phyloP scores from a whole-genome alignment of 2,797 vertebrate genomes.

The Furcifer pardalis region DNA sequence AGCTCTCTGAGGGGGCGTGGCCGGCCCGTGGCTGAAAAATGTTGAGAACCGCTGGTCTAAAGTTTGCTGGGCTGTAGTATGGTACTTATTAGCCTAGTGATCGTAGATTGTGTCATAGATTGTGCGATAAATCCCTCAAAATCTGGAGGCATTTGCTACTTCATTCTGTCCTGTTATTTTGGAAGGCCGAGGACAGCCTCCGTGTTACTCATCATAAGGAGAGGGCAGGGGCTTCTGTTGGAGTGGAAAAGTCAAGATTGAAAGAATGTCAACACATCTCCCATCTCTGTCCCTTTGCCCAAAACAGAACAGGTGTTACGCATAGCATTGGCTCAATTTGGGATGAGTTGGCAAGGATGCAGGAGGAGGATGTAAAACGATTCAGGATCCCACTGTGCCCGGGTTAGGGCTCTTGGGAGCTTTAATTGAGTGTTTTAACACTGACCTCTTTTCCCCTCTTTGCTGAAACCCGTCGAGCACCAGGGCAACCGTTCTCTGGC shows the following conservation, averaged over 20 bases:
- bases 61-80: no score
- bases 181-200: neutral
- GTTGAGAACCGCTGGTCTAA: no score
- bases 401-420: slow-evolving; percentile 37
- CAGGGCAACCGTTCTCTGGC: slow-evolving; percentile 56
- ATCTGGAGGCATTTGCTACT: neutral
- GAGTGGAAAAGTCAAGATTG: slow-evolving; percentile 5
- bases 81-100: no score
- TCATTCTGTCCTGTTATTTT: neutral
- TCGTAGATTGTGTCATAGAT: no score
- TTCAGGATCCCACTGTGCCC: neutral
- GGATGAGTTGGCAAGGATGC: slow-evolving; percentile 7
- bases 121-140: neutral
- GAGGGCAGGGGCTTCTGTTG: neutral
- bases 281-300: slow-evolving; percentile 12
- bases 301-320: neutral
- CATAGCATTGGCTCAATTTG: neutral
- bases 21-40: no score
- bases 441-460: slow-evolving; percentile 47
- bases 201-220: neutral
- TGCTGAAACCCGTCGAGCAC: slow-evolving; percentile 59
- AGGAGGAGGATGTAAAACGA: neutral
- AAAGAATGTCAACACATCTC: neutral
- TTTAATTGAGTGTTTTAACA: slow-evolving; percentile 25
- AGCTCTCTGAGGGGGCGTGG: no score